These are phyloP conservation scores for Halcyon smyrnensis DNA, from an alignment of 2,797 vertebrate genomes.

Conservation along the genomic window DNA sequence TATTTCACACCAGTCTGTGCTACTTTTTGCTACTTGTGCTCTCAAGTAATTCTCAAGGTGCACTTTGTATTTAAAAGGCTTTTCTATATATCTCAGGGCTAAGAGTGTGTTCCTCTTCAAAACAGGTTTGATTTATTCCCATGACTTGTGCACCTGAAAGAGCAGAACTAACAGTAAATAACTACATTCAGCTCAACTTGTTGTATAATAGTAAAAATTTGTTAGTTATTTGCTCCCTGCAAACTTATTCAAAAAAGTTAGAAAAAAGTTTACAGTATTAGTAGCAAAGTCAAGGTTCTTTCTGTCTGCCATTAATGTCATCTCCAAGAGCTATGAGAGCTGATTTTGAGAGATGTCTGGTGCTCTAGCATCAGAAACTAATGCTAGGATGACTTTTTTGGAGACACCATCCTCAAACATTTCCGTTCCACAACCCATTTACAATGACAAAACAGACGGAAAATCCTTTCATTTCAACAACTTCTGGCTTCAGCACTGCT, in stretches of 20 bases:
- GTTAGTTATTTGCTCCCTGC: not conserved
- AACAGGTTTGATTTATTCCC: not conserved
- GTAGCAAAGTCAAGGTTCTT: not conserved
- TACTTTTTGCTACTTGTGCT: not conserved
- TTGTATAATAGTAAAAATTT: not conserved
- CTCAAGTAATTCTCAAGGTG: not conserved
- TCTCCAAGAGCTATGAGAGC: not conserved
- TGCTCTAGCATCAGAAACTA: not conserved
- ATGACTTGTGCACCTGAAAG: not conserved
- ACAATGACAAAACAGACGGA: constrained; percentile 5
- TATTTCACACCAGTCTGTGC: not conserved
- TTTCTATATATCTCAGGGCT: not conserved
- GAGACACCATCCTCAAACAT: not conserved
- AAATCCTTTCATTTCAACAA: constrained; percentile 15
- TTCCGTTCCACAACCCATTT: not conserved
- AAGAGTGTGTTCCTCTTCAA: not conserved
- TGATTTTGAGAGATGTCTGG: not conserved
- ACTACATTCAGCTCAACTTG: not conserved
- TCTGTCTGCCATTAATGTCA: not conserved
- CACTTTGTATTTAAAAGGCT: not conserved
- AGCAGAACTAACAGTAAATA: not conserved
- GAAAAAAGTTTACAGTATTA: not conserved
- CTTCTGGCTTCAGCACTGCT: constrained; percentile 31
- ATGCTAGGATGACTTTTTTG: not conserved
- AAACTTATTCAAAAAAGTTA: not conserved